Percentiles rank a stretch among this genome's conserved stretches.
Conservation (phyloP, 2,113 vertebrate species). For the Lontra canadensis region DNA sequence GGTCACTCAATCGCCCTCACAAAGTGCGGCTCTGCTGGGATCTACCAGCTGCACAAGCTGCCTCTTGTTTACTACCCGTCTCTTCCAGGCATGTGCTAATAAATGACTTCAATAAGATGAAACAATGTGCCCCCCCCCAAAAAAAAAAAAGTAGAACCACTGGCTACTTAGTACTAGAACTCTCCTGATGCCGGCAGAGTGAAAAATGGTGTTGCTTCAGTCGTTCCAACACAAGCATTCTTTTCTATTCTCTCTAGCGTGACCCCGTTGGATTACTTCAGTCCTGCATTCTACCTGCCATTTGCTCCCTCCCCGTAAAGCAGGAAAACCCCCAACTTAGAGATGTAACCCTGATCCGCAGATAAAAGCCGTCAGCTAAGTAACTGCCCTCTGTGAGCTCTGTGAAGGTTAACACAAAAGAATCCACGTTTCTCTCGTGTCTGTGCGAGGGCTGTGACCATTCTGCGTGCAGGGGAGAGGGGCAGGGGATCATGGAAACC, state of each 20-base stretch:
- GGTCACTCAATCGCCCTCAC: slow-evolving; percentile 59
- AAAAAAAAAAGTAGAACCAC: neutral
- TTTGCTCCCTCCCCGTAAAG: neutral
- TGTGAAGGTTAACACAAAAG: slow-evolving; percentile 31
- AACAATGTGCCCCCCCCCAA: slow-evolving; percentile 16
- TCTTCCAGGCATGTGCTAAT: slow-evolving; percentile 14
- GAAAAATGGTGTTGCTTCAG: neutral
- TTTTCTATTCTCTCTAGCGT: neutral
- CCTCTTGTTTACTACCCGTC: neutral
- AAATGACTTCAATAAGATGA: slow-evolving; percentile 48
- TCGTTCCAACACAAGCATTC: neutral
- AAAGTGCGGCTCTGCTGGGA: slow-evolving; percentile 51
- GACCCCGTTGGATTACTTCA: neutral
- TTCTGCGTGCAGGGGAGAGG: neutral
- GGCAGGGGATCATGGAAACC: neutral
- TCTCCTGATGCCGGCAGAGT: neutral
- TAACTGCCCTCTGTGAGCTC: neutral
- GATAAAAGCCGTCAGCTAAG: neutral
- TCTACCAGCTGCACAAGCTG: slow-evolving; percentile 49
- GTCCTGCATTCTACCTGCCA: neutral
- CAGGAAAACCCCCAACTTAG: neutral
- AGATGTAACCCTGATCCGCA: neutral
- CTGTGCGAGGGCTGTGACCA: neutral
- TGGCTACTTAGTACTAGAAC: slow-evolving; percentile 22
- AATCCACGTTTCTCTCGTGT: neutral